Evolutionary conservation across 2,797 vertebrate species (phyloP).

Genomic region (Aselliscus stoliczkanus): DNA sequence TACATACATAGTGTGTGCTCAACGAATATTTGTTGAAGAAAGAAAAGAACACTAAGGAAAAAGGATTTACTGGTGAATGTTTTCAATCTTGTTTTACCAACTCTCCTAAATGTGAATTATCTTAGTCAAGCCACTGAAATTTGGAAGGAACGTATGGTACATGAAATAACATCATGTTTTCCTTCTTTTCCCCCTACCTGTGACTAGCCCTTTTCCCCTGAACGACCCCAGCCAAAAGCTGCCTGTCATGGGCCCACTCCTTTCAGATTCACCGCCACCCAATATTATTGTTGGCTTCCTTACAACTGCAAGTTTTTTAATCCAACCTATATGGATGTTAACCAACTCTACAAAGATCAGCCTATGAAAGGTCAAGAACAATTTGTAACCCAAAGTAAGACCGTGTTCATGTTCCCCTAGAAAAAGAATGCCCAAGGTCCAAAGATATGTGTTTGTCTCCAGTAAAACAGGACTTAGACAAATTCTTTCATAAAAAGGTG

Average conservation of each 20-base stretch:
- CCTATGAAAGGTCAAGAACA: background rate
- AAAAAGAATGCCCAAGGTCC: background rate
- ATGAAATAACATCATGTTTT: background rate
- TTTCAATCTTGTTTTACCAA: background rate
- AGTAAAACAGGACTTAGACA: background rate
- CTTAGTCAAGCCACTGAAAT: conserved; percentile 26
- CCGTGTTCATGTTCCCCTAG: background rate
- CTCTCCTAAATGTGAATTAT: background rate
- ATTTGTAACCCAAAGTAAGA: background rate
- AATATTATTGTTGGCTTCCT: background rate
- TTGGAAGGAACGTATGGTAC: conserved; percentile 46
- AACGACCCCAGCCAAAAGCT: conserved; percentile 61
- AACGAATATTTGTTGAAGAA: background rate
- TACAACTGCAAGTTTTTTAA: background rate
- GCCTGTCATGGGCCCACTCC: conserved; percentile 58
- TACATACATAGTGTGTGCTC: background rate
- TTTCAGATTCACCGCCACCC: conserved; percentile 5
- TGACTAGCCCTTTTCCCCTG: conserved; percentile 48
- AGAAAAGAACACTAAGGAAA: background rate
- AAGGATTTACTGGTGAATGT: background rate
- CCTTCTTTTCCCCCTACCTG: background rate
- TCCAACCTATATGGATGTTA: background rate
- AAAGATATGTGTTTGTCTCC: background rate
- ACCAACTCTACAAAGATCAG: background rate
- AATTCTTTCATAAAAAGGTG: background rate